Conservation (phyloP, 1,140 invertebrate species). For the Drosophila athabasca region DNA sequence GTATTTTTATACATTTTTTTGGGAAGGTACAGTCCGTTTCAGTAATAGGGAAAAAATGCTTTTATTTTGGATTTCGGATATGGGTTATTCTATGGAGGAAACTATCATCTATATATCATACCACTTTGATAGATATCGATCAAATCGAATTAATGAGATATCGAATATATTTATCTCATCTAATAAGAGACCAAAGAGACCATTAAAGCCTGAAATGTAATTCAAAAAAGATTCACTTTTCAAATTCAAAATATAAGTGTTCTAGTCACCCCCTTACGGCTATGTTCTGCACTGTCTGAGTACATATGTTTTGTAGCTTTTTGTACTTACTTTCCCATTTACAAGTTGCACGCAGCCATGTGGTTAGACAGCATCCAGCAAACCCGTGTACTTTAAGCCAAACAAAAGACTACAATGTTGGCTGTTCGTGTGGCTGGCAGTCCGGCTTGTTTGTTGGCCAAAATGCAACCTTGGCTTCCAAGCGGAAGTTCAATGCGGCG, state of each 20-base stretch:
- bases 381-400: constrained; percentile 24
- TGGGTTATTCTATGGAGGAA: too few species aligned
- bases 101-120: too few species aligned
- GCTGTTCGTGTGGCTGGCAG: constrained; percentile 18
- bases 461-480: constrained; percentile 69
- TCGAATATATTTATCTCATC: too few species aligned
- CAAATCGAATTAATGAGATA: too few species aligned
- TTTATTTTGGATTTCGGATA: background rate
- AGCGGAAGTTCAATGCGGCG: constrained; percentile 70
- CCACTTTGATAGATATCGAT: too few species aligned
- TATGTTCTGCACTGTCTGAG: constrained; percentile 9
- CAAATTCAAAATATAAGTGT: too few species aligned
- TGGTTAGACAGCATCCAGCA: constrained; percentile 19
- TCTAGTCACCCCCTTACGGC: background rate
- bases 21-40: constrained; percentile 7
- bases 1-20: constrained; percentile 5
- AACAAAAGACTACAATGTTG: constrained; percentile 55
- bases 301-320: background rate
- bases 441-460: constrained; percentile 52
- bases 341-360: constrained; percentile 46
- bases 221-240: too few species aligned
- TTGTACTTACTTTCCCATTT: constrained; percentile 44
- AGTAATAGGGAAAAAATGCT: background rate
- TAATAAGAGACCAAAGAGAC: too few species aligned
- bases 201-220: too few species aligned